These are phyloP conservation scores for Patella depressa DNA, from an alignment of 2,888 invertebrate genomes.

Conservation along the genomic window DNA sequence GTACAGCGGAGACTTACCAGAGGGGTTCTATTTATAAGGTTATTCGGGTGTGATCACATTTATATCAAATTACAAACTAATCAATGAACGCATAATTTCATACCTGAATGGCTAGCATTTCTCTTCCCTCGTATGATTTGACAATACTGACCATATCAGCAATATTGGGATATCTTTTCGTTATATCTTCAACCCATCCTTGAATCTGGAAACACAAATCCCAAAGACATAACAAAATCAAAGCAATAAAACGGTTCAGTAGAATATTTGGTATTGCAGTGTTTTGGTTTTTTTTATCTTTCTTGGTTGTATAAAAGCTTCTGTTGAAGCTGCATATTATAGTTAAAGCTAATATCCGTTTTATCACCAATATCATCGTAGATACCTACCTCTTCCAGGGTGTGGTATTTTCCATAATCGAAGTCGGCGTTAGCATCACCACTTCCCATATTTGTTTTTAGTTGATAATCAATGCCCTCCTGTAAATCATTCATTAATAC, in stretches of 20 bases:
- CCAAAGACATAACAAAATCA: not conserved
- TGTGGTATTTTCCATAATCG: conserved; percentile 43
- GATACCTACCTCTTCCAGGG: conserved; percentile 38
- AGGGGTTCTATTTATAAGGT: no score
- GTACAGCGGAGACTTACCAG: no score
- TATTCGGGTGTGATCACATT: no score
- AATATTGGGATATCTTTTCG: conserved; percentile 31
- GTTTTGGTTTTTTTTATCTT: no score
- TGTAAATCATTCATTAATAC: conserved; percentile 41
- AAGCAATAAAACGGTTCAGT: not conserved
- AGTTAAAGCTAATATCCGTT: not conserved
- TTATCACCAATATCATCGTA: not conserved
- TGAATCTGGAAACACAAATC: conserved; percentile 37
- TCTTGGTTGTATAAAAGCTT: not conserved
- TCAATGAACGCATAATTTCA: not conserved
- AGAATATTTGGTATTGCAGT: no score
- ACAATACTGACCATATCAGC: conserved; percentile 40
- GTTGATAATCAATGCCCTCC: conserved; percentile 30
- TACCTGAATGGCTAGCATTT: conserved; percentile 45
- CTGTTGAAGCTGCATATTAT: not conserved
- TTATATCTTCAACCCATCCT: conserved; percentile 42
- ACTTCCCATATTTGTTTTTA: conserved; percentile 1
- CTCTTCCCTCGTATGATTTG: conserved; percentile 47
- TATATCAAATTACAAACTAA: no score
- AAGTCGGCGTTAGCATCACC: conserved; percentile 26